phyloP scores from a whole-genome alignment of 2,113 vertebrate genomes.

The Takifugu bimaculatus region DNA sequence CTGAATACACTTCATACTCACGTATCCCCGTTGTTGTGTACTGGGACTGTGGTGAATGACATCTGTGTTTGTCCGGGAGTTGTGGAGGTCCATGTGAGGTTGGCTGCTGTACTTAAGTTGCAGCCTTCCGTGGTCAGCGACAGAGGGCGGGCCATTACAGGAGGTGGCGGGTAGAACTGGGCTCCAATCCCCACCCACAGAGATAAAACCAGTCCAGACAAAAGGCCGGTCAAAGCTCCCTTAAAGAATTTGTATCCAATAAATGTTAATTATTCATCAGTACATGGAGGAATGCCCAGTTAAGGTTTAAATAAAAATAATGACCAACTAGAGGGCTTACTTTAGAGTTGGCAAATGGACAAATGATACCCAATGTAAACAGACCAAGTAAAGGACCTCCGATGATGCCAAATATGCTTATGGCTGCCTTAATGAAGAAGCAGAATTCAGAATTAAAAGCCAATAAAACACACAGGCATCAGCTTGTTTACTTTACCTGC shows the following conservation, averaged over 20 bases:
- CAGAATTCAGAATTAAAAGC: background rate
- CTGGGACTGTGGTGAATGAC: slow-evolving; percentile 5
- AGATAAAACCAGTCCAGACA: slow-evolving; percentile 68
- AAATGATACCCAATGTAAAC: slow-evolving; percentile 76
- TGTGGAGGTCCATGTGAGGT: slow-evolving; percentile 49
- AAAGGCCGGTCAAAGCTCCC: slow-evolving; percentile 75
- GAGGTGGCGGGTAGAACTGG: slow-evolving; percentile 66
- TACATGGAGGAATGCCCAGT: background rate
- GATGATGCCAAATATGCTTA: slow-evolving; percentile 74
- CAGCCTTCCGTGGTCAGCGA: slow-evolving; percentile 67
- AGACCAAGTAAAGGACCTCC: slow-evolving; percentile 79
- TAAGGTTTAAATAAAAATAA: background rate
- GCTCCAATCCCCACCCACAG: slow-evolving; percentile 77
- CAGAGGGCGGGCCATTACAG: slow-evolving; percentile 60
- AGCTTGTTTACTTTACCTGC: slow-evolving; percentile 61
- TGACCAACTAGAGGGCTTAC: slow-evolving; percentile 54
- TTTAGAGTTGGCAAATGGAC: slow-evolving; percentile 74
- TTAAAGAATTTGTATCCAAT: slow-evolving; percentile 30
- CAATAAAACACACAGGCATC: background rate
- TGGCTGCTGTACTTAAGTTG: slow-evolving; percentile 42
- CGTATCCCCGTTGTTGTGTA: slow-evolving; percentile 13
- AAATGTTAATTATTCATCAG: background rate
- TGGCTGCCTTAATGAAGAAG: slow-evolving; percentile 59
- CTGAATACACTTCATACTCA: slow-evolving; percentile 12
- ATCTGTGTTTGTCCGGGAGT: slow-evolving; percentile 6